These are phyloP conservation scores for Melanotaenia parkinsoni DNA, from an alignment of 2,797 vertebrate species.

Conservation along the genomic window DNA sequence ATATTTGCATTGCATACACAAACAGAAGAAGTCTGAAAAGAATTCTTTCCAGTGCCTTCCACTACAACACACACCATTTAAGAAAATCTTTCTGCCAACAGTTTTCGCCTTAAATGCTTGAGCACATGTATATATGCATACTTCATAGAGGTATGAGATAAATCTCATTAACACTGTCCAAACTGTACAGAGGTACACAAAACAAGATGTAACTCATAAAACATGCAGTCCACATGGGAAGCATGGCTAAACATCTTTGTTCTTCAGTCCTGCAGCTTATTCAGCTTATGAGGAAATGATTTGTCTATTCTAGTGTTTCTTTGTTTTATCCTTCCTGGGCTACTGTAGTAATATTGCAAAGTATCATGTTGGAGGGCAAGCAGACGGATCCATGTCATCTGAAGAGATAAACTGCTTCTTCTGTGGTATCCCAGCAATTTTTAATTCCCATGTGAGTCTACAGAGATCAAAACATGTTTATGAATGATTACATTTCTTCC, in stretches of 20 bases:
- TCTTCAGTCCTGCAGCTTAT: neutral
- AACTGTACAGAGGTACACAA: neutral
- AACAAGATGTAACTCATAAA: neutral
- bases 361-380: neutral
- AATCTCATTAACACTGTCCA: neutral
- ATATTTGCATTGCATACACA: neutral
- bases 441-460: neutral
- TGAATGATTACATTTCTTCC: neutral
- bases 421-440: neutral
- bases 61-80: slow-evolving; percentile 20
- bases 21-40: neutral
- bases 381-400: neutral
- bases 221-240: neutral
- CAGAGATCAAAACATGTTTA: neutral
- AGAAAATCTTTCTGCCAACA: neutral
- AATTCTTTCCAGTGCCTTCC: neutral
- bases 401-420: neutral
- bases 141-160: slow-evolving; percentile 43
- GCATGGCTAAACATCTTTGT: neutral
- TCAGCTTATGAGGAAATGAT: neutral
- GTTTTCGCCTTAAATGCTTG: slow-evolving; percentile 13
- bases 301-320: neutral
- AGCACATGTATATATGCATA: slow-evolving; percentile 68
- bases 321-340: neutral
- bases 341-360: neutral